Conservation (phyloP, 2,888 invertebrate species). For the Ceraclea dissimilis region DNA sequence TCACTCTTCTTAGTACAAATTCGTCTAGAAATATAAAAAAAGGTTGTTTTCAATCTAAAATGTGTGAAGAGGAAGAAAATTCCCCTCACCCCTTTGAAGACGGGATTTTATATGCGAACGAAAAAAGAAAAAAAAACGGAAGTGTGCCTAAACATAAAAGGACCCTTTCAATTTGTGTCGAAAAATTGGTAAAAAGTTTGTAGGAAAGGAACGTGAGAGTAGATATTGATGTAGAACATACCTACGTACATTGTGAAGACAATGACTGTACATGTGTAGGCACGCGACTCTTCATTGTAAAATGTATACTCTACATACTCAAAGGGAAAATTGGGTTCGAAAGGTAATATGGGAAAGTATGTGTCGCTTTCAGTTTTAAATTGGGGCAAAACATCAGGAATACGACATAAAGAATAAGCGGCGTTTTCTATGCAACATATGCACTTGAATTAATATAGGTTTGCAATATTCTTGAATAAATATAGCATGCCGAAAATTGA, state of each 20-base stretch:
- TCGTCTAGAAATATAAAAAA: too few relatives aligned
- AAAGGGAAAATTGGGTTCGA: neutral
- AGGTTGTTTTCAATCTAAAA: slow-evolving; percentile 18
- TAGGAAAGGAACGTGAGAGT: slow-evolving; percentile 2
- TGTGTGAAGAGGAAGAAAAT: slow-evolving; percentile 6
- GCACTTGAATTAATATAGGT: neutral
- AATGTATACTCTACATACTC: neutral
- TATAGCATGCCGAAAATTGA: neutral
- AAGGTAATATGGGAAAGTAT: neutral
- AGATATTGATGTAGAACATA: neutral
- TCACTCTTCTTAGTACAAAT: too few relatives aligned
- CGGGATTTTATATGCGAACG: slow-evolving; percentile 13
- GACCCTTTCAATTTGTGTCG: slow-evolving; percentile 26
- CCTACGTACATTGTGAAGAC: slow-evolving; percentile 1
- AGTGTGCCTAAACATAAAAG: slow-evolving; percentile 25
- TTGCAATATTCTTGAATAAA: neutral
- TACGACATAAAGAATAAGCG: neutral
- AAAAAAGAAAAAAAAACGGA: too few relatives aligned
- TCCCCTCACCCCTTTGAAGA: slow-evolving; percentile 11
- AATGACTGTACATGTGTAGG: slow-evolving; percentile 7
- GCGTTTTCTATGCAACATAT: too few relatives aligned
- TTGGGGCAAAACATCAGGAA: neutral
- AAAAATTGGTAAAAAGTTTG: slow-evolving; percentile 25
- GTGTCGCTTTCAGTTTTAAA: neutral
- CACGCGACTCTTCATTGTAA: slow-evolving; percentile 1